Evolutionary conservation across 2,113 vertebrate genomes (phyloP).

Genomic region (Apteryx mantelli): DNA sequence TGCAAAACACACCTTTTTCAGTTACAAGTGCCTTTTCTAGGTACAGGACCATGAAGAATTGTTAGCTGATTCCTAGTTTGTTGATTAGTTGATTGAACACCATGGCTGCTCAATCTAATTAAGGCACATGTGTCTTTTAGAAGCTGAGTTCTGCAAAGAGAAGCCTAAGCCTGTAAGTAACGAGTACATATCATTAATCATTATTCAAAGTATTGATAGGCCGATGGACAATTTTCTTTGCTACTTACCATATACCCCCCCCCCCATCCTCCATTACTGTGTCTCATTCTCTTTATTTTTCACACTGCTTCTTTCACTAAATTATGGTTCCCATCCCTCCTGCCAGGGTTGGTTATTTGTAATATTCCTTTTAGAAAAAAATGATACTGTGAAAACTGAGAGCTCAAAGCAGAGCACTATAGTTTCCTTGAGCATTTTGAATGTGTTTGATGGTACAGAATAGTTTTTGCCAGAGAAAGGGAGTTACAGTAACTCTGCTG

Average conservation of each 20-base stretch:
- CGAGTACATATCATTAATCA: not conserved
- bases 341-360: not conserved
- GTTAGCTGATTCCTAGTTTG: not conserved
- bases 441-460: fast-evolving
- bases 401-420: not conserved
- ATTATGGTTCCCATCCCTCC: not conserved
- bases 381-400: not conserved
- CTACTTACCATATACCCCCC: not conserved
- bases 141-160: not conserved
- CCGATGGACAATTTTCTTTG: not conserved
- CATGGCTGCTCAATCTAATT: not conserved
- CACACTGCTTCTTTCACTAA: not conserved
- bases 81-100: not conserved
- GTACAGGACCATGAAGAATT: not conserved
- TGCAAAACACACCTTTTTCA: not conserved
- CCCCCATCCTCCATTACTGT: not conserved
- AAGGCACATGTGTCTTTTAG: fast-evolving
- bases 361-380: not conserved
- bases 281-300: not conserved
- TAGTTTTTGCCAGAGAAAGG: not conserved
- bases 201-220: not conserved
- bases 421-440: not conserved
- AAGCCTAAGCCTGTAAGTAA: not conserved
- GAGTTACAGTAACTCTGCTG: not conserved
- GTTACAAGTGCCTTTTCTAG: not conserved